phyloP scores from a whole-genome alignment of 2,888 invertebrate genomes.

The Clusia tigrina region DNA sequence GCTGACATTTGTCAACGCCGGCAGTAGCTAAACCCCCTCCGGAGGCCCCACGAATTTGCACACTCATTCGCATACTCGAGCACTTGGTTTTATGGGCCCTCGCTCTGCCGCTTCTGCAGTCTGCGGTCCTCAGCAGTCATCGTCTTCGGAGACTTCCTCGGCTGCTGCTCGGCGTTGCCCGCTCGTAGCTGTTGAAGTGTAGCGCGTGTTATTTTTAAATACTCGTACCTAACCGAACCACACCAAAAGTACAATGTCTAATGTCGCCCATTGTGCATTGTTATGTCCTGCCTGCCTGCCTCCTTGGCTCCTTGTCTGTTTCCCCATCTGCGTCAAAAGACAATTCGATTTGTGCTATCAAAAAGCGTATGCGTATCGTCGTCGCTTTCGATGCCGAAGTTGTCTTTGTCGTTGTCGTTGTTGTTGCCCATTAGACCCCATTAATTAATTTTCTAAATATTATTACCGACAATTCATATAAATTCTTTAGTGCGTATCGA shows the following conservation, averaged over 20 bases:
- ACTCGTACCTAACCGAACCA: no score
- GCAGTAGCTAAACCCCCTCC: background rate
- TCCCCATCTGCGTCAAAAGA: background rate
- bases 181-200: no score
- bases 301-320: background rate
- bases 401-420: no score
- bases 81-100: background rate
- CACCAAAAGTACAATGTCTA: background rate
- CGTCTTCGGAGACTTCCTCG: background rate
- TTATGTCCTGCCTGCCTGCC: background rate
- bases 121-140: background rate
- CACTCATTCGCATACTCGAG: background rate
- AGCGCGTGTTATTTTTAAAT: no score
- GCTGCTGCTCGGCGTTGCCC: no score
- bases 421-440: background rate
- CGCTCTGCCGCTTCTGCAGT: background rate
- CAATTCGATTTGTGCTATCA: background rate
- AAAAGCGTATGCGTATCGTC: no score
- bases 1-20: slow-evolving; percentile 3
- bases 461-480: background rate
- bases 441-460: slow-evolving; percentile 6
- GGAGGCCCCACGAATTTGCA: background rate
- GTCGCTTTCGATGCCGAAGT: no score
- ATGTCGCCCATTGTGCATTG: no score
- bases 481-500: background rate